These are phyloP conservation scores for Lepeophtheirus salmonis DNA, from an alignment of 1,140 invertebrate genomes.

Conservation along the genomic window DNA sequence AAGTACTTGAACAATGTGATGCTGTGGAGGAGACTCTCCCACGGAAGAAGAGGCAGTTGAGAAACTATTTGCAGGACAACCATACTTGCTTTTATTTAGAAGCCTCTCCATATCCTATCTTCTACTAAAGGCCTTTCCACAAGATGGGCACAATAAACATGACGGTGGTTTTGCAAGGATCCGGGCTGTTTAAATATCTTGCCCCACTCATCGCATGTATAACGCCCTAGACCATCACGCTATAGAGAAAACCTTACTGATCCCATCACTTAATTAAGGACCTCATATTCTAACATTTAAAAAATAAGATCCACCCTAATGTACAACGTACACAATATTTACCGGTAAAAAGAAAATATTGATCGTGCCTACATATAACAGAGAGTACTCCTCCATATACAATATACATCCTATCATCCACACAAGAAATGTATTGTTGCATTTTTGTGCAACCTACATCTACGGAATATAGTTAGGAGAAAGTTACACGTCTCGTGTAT, in stretches of 20 bases:
- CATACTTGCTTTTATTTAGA: slow-evolving; percentile 23
- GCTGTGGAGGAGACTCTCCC: not conserved
- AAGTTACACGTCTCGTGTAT: no score
- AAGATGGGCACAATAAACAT: slow-evolving; percentile 24
- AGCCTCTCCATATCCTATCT: slow-evolving; percentile 24
- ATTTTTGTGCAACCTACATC: no score
- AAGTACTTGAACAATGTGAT: not conserved
- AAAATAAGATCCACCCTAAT: no score
- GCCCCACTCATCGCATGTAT: slow-evolving; percentile 24
- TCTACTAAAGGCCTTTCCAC: slow-evolving; percentile 23
- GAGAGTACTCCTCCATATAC: no score
- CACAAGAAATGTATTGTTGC: no score
- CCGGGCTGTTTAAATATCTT: slow-evolving; percentile 24
- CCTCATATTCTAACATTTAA: no score
- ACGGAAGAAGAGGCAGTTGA: not conserved
- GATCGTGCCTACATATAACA: no score
- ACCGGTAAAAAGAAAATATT: no score
- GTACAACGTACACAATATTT: no score
- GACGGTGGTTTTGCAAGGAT: slow-evolving; percentile 23
- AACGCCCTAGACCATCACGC: slow-evolving; percentile 10
- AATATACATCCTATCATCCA: no score
- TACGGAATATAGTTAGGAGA: no score
- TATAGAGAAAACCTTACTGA: slow-evolving; percentile 6
- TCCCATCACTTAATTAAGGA: no score
- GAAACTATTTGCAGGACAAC: slow-evolving; percentile 20